phyloP scores from a whole-genome alignment of 35 echinoderm and acorn worm species.

The Lytechinus pictus region DNA sequence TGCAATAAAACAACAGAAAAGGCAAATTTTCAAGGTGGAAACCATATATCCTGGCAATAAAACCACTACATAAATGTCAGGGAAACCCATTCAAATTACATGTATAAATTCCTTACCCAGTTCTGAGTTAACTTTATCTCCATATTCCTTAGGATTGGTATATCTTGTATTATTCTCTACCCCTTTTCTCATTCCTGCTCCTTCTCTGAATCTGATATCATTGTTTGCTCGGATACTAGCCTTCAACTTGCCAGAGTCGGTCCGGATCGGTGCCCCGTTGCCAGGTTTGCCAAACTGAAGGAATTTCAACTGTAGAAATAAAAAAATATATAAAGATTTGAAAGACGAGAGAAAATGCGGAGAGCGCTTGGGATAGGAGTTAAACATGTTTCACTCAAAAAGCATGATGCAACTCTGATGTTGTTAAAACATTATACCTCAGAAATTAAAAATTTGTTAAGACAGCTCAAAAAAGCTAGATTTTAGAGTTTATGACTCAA shows the following conservation, averaged over 20 bases:
- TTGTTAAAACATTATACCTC: too few relatives aligned
- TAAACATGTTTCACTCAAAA: not conserved
- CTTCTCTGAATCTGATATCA: conserved; percentile 82
- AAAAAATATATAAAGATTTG: not conserved
- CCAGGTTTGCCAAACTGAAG: conserved; percentile 90
- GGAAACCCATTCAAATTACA: not conserved
- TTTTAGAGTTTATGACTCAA: too few relatives aligned
- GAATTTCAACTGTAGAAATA: conserved; percentile 62
- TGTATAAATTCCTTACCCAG: conserved; percentile 62
- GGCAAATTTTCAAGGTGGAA: too few relatives aligned
- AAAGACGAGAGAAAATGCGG: not conserved
- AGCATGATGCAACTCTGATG: not conserved
- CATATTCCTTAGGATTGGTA: conserved; percentile 61
- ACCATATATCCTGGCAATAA: too few relatives aligned
- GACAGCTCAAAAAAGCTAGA: too few relatives aligned
- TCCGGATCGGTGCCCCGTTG: conserved; percentile 85
- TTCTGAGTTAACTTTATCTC: conserved; percentile 69
- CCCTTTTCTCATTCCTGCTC: conserved; percentile 59
- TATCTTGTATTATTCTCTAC: conserved; percentile 79
- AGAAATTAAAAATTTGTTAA: too few relatives aligned
- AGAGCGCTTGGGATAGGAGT: not conserved
- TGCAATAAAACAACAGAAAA: too few relatives aligned
- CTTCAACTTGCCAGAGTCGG: conserved; percentile 77
- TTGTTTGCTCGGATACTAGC: conserved; percentile 78
- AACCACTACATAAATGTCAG: too few relatives aligned